Evolutionary conservation across 2,888 invertebrate species (phyloP).

Genomic region (Epinotia brunnichana): DNA sequence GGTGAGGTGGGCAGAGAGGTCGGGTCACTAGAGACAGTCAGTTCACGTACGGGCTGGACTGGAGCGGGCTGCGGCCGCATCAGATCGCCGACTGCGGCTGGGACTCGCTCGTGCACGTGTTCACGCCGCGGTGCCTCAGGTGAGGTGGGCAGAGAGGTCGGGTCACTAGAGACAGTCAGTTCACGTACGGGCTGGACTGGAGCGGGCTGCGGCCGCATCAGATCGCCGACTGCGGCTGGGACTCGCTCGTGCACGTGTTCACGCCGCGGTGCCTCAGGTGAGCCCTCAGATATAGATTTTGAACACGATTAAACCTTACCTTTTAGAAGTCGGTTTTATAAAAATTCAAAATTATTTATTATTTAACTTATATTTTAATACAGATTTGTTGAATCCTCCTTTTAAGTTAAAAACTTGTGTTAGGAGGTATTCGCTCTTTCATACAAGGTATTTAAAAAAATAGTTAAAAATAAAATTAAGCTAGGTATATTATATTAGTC

Average conservation of each 20-base stretch:
- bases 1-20: background rate
- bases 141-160: background rate
- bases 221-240: slow-evolving; percentile 94
- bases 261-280: slow-evolving; percentile 81
- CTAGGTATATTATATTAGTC: too few species aligned
- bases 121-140: slow-evolving; percentile 57
- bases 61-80: slow-evolving; percentile 88
- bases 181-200: background rate
- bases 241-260: slow-evolving; percentile 90
- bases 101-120: slow-evolving; percentile 91
- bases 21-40: slow-evolving; percentile 86
- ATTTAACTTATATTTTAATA: too few species aligned
- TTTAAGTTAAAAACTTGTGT: too few species aligned
- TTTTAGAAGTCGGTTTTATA: too few species aligned
- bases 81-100: slow-evolving; percentile 93
- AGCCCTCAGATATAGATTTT: too few species aligned
- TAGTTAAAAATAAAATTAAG: too few species aligned
- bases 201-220: slow-evolving; percentile 82
- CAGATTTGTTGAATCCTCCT: too few species aligned
- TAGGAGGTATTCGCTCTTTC: too few species aligned
- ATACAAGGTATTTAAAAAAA: too few species aligned
- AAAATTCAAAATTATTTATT: too few species aligned
- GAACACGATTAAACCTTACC: too few species aligned
- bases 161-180: slow-evolving; percentile 57
- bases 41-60: slow-evolving; percentile 94